Base-by-base conservation (phyloP, 1,140 invertebrate genomes). In the Cotesia typhae region DNA sequence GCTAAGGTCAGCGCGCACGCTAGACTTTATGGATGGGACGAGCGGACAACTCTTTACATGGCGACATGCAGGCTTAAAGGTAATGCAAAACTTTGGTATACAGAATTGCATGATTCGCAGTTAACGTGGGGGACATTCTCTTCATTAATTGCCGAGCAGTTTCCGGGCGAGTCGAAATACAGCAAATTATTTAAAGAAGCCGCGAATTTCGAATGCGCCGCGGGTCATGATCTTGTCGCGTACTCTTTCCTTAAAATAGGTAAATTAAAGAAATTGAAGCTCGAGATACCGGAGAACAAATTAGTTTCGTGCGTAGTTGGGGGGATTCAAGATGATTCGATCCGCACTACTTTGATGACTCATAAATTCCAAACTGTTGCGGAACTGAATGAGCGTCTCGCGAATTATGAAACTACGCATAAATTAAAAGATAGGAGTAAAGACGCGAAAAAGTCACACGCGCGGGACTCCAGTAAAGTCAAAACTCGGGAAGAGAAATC, bases 221-320 rank as follows among this genome's bases (percentile, higher is more conserved):
- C n/a, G n/a, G n/a, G n/a, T n/a, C n/a, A n/a, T n/a, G n/a, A n/a
- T n/a, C n/a, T n/a, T n/a, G n/a, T n/a, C n/a, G n/a, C n/a, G n/a
- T n/a, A n/a, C n/a, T n/a, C n/a, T n/a, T n/a, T 70, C 70, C 5
- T 14, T 35, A 74, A 74, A 53, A 12, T 74, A 7, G 60, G 38
- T 7, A 63, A 52, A 70, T 47, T 74, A 9, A 70, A 63, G 38
- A 59, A 53, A 53, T 10, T 63, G 14, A 51, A 61, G 4, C 47
- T 69, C 6, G 57, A 68, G n/a, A 14, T 74, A 4, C 51, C 67
- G 4, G 72, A 74, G 67, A 74, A 35, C n/a, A 74, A 74, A 52
- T 12, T 70, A 7, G 72, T 74, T 17, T 38, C 55, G 5, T 70
- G 70, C 17, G 52, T 74, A 4, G 60, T 37, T 5, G 14, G 37